Evolutionary conservation across 2,113 vertebrate species (phyloP).

Genomic region (Dasyornis broadbenti): DNA sequence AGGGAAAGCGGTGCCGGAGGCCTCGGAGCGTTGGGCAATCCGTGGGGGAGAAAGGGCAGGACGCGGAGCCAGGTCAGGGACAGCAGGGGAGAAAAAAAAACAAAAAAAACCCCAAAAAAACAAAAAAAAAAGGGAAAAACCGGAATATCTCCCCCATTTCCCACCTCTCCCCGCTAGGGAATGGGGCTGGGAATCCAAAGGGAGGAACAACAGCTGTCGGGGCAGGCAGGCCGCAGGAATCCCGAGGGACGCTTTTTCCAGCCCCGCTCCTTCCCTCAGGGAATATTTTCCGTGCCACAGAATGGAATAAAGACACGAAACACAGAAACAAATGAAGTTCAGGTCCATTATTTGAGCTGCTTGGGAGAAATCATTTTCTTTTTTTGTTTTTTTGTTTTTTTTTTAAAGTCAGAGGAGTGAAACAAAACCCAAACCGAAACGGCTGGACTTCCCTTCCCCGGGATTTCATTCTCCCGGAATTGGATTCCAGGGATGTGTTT

Average conservation of each 20-base stretch:
- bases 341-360: neutral
- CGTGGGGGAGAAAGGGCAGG: neutral
- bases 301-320: neutral
- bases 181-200: neutral
- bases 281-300: neutral
- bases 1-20: no score
- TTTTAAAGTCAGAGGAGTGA: neutral
- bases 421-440: neutral
- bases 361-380: neutral
- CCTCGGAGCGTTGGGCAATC: no score
- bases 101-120: no score
- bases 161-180: neutral
- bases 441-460: neutral
- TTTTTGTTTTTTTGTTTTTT: neutral
- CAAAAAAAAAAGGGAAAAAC: neutral
- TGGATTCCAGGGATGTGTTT: neutral
- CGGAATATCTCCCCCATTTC: rapidly evolving
- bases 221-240: neutral
- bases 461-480: neutral
- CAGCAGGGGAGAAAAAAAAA: no score
- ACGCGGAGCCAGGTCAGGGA: neutral
- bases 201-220: neutral
- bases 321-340: neutral
- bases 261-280: neutral
- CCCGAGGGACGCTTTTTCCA: neutral